Evolutionary conservation across 2,888 invertebrate genomes (phyloP).

Genomic region (Phyllotreta striolata): DNA sequence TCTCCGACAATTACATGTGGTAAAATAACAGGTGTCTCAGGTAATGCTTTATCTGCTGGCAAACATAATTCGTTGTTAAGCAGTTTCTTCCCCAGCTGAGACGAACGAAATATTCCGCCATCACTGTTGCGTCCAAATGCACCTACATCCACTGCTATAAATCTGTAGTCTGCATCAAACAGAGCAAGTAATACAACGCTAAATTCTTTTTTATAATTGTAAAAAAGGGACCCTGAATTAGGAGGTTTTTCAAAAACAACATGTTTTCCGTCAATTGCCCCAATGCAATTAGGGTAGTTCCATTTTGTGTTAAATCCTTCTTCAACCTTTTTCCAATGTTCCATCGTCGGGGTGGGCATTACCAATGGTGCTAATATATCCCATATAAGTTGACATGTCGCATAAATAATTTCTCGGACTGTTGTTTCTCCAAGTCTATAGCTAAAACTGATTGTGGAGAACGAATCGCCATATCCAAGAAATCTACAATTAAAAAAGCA

Average conservation of each 20-base stretch:
- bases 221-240: conserved; percentile 36
- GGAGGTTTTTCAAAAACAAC: conserved; percentile 37
- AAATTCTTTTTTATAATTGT: conserved; percentile 28
- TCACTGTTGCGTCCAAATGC: conserved; percentile 32
- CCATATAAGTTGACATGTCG: conserved; percentile 38
- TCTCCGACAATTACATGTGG: conserved; percentile 39
- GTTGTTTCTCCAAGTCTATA: conserved; percentile 43
- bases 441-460: conserved; percentile 36
- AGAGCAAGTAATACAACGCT: conserved; percentile 37
- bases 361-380: conserved; percentile 30
- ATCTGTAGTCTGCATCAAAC: conserved; percentile 38
- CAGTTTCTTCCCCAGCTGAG: conserved; percentile 33
- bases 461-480: conserved; percentile 34
- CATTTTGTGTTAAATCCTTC: conserved; percentile 33
- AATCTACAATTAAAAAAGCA: conserved; percentile 27
- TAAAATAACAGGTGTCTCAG: conserved; percentile 28
- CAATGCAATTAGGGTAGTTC: conserved; percentile 32
- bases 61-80: conserved; percentile 24
- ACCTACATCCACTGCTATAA: conserved; percentile 39
- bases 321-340: conserved; percentile 38
- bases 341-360: conserved; percentile 34
- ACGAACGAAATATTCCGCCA: conserved; percentile 37
- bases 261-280: conserved; percentile 36
- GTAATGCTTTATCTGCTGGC: conserved; percentile 30
- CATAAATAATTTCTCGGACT: conserved; percentile 34